Evolutionary conservation across 2,113 vertebrate species (phyloP).

Genomic region (Colossoma macropomum): DNA sequence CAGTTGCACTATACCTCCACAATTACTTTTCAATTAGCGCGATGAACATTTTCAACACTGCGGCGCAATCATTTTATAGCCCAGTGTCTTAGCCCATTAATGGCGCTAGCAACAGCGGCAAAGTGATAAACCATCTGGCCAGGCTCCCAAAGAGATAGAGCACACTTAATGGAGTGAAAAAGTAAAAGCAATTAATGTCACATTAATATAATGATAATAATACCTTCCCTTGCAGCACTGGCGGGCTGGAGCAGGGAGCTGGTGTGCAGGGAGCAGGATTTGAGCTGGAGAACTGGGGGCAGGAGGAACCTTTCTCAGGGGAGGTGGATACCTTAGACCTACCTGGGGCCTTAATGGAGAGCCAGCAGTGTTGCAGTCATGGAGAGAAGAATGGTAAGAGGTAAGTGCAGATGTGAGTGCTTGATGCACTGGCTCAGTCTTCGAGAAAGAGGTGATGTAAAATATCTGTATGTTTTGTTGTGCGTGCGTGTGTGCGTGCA

Average conservation of each 20-base stretch:
- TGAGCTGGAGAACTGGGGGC: constrained; percentile 1
- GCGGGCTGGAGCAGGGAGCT: constrained; percentile 45
- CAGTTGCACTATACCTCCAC: constrained; percentile 83
- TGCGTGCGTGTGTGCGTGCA: constrained; percentile 47
- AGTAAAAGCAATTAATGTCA: constrained; percentile 88
- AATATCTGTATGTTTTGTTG: not conserved
- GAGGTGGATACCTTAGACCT: not conserved
- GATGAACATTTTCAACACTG: constrained; percentile 82
- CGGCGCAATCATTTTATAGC: constrained; percentile 83
- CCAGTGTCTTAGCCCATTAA: constrained; percentile 84
- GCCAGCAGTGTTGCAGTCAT: not conserved
- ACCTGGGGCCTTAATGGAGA: not conserved
- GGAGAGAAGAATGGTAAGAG: not conserved
- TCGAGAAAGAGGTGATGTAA: not conserved
- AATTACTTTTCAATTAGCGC: constrained; percentile 87
- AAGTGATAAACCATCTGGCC: constrained; percentile 86
- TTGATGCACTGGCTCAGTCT: not conserved
- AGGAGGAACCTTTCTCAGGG: not conserved
- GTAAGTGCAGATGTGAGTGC: not conserved
- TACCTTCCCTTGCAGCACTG: constrained; percentile 74
- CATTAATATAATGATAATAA: constrained; percentile 89
- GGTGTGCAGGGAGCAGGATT: not conserved
- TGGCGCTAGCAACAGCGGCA: constrained; percentile 78
- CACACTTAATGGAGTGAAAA: constrained; percentile 87
- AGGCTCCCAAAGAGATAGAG: constrained; percentile 82